These are phyloP conservation scores for Ptychadena robeensis DNA, from an alignment of 2,797 vertebrate species.

Conservation along the genomic window DNA sequence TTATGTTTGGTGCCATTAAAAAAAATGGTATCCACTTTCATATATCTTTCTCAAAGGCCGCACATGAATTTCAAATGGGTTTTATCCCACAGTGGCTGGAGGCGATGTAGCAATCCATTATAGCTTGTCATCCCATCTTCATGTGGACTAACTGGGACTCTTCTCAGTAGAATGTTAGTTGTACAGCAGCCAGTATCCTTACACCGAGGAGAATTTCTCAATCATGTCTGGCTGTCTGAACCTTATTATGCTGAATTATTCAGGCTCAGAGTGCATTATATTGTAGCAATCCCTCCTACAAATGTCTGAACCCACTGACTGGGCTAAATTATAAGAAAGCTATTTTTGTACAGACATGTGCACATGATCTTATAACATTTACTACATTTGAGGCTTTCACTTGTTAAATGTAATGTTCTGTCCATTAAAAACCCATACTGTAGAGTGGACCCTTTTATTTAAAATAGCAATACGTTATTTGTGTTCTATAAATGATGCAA, in stretches of 20 bases:
- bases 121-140: constrained; percentile 73
- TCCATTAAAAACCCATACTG: no score
- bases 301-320: not conserved
- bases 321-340: not conserved
- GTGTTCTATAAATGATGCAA: no score
- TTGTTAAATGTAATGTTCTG: not conserved
- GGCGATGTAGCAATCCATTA: constrained; percentile 76
- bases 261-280: not conserved
- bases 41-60: constrained; percentile 75
- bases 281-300: not conserved
- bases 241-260: constrained; percentile 46
- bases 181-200: constrained; percentile 64
- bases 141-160: constrained; percentile 73
- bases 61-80: constrained; percentile 77
- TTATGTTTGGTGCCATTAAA: constrained; percentile 71
- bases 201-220: constrained; percentile 43
- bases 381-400: no score
- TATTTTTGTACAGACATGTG: no score
- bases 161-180: constrained; percentile 73
- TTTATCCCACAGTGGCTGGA: constrained; percentile 73
- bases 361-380: no score
- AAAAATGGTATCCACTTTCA: constrained; percentile 74
- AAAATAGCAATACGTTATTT: no score
- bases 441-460: no score
- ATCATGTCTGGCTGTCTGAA: constrained; percentile 1